Base-by-base conservation (phyloP, 2,797 vertebrate species). In the Coranthus polyacanthus region DNA sequence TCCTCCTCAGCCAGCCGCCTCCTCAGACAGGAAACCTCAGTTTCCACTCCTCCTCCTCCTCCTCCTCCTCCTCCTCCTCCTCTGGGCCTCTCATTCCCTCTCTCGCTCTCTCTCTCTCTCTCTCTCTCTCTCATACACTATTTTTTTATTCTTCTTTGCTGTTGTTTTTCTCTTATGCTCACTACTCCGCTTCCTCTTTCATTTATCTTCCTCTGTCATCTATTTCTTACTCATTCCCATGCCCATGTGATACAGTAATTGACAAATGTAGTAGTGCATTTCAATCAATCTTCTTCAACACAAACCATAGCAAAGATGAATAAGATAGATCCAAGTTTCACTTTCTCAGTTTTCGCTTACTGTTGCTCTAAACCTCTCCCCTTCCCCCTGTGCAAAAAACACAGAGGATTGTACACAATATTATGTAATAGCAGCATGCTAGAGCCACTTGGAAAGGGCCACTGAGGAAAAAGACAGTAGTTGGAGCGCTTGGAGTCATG, bases 21-120 rank as follows among this genome's bases (percentile, higher is more conserved):
- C 85, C 88, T 92, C 83, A 92, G 88, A 93, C 93, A 94, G 94
- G 91, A 94, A 94, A 92, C 92, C 92, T 94, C 89, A 93, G 82
- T 94, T 94, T 93, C 92, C 92, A 93, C 89, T 93, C 84, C 78
- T 81, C 87, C 71, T 77, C 67, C 66, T 69, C 64, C 84, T 24
- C 22, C 22, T 3, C 67, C 66, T 69, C 64, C 84, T 24, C 22
- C 22, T 3, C 26, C 26, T 29, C 26, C 26, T 88, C 69, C 72
- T 85, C 55, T 61, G 74, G 83, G 87, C 88, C 89, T 81, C 85
- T 80, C 58, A 41, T 80, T 83, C 66, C 58, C 64, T 66, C 41
- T 56, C 26, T 72, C 55, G 57, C 29, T 73, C 42, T 22, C 32
- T 58, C 50, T 72, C 15, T 45, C 43, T 75, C 65, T 34, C 68